These are phyloP conservation scores for Acromyrmex heyeri DNA, from an alignment of 1,140 invertebrate species.

Conservation along the genomic window DNA sequence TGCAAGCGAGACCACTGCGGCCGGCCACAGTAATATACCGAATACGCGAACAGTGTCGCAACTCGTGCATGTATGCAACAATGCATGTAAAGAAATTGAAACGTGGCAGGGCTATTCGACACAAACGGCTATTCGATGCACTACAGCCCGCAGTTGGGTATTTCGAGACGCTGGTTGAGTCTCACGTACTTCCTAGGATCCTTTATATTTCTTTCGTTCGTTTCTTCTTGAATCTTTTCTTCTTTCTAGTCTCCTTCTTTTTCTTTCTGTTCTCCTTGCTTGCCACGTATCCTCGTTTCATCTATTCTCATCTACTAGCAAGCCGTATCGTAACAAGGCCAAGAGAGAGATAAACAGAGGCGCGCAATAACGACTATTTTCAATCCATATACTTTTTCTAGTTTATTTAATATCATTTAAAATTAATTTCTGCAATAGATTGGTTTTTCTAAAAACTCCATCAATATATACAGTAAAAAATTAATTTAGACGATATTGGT, in stretches of 20 bases:
- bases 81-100: slow-evolving; percentile 49
- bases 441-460: background rate
- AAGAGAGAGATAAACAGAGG: background rate
- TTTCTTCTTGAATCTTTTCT: slow-evolving; percentile 9
- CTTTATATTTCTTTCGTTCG: slow-evolving; percentile 43
- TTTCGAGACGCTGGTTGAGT: slow-evolving; percentile 26
- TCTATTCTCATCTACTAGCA: slow-evolving; percentile 25
- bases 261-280: background rate
- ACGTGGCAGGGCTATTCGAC: slow-evolving; percentile 20
- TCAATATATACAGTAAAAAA: background rate
- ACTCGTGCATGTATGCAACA: slow-evolving; percentile 32
- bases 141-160: slow-evolving; percentile 5
- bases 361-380: background rate
- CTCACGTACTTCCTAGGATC: slow-evolving; percentile 31
- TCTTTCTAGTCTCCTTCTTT: background rate
- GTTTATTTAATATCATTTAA: background rate
- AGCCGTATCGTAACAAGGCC: background rate
- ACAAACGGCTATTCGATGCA: slow-evolving; percentile 29
- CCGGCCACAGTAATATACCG: slow-evolving; percentile 23
- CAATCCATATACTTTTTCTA: background rate
- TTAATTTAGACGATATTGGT: background rate
- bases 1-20: background rate
- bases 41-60: slow-evolving; percentile 35
- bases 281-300: slow-evolving; percentile 11
- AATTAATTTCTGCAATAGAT: background rate